Evolutionary conservation across 30 jellyfish, hydroid and myxozoan species (phyloP), one percentile per base, ranked within the genome.

Genomic region (Aurelia coerulea): DNA sequence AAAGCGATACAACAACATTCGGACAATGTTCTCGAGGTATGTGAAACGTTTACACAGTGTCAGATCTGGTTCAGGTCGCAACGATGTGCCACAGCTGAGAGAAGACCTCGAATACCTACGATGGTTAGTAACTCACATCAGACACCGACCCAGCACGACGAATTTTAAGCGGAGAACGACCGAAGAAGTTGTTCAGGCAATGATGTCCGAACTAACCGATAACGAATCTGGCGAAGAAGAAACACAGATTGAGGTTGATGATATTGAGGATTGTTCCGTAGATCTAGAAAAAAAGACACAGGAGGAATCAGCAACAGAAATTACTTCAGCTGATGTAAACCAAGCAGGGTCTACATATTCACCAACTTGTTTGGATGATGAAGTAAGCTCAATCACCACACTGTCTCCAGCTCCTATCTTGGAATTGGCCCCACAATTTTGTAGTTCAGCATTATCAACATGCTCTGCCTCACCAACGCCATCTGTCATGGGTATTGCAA

Each of bases 61-160:
- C 52, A 67, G 78, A 33, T 67, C 60, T 4, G 78, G 78, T 18
- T 67, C 51, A 33, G 78, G 78, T 19, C 60, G 78, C 78, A 33
- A 23, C 35, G 60, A n/a, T 29, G 78, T 67, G 6, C 78, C 78
- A 67, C 1, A n/a, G 12, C 17, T 67, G 52, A 67, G 78, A 17
- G 52, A 67, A 67, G 78, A 67, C 12, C 78, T 67, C 10, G 78
- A 67, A 67, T 29, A 6, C 10, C 52, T n/a, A 13, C 12, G n/a
- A 33, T 67, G 78, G 78, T 14, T 67, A 60, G 52, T 67, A 16
- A 67, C 78, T 33, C 78, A 67, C 52, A 67, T 67, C 52, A 67
- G 52, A 12, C 78, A 67, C 78, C 46, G 56, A 33, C 52, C 46
- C 12, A 67, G 78, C 52, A 33, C 52, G 58, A 67, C 78, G 0